Evolutionary conservation across 2,888 invertebrate genomes (phyloP), one percentile per base, ranked within the genome.

Genomic region (Zaprionus obscuricornis): DNA sequence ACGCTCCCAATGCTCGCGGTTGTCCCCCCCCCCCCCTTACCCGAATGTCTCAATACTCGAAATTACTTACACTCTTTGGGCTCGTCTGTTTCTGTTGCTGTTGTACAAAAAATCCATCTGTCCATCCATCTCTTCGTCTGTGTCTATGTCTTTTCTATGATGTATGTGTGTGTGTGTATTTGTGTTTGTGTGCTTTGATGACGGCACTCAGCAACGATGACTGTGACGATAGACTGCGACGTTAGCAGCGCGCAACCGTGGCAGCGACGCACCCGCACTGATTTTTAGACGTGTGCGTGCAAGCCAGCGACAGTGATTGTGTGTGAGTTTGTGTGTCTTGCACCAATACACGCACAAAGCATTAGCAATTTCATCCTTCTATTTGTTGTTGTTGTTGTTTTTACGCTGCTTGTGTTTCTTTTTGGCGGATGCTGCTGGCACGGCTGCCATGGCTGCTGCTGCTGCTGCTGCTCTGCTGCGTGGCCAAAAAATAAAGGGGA

Each of bases 201-300:
- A 76, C 70, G 76, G 78, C 75, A 76, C 75, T 75, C 73, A 64
- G 63, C 26, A 40, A 45, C 16, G 46, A 16, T 39, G 33, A 18
- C 57, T 17, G 11, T 36, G 54, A 17, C 50, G 39, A 1, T 22
- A 11, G 10, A 20, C 57, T 10, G 3, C 27, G 31, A 7, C 60
- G 6, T 18, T 11, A 10, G 16, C 46, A 13, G n/a, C 10, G 10
- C 8, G 13, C 29, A 29, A 10, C 29, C 29, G 29, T 13, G 42
- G 37, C 66, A 7, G 52, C 58, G 64, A 67, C 62, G 66, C 74
- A 72, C 68, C 72, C 75, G 77, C 77, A 75, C 75, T 74, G 75
- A 75, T 75, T 75, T n/a, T 73, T 46, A 26, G 34, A 16, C 50
- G 37, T 65, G 43, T 65, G 52, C 42, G 47, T 55, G 24, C 34